Evolutionary conservation across 2,888 invertebrate genomes (phyloP).

Genomic region (Brachycybe producta): DNA sequence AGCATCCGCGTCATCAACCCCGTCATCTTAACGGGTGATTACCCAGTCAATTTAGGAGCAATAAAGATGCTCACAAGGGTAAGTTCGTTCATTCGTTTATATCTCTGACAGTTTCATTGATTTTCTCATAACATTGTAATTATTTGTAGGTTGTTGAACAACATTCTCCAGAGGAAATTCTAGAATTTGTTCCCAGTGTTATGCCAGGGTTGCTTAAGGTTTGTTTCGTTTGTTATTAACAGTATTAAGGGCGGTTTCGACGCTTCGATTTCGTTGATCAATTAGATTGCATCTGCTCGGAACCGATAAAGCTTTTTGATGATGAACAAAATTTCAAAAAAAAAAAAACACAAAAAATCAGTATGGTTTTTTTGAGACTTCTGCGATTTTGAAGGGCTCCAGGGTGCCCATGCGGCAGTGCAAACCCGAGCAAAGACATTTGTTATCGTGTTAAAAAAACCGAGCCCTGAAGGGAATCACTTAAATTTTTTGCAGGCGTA

Average conservation of each 20-base stretch:
- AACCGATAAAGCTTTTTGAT: no score
- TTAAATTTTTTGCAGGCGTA: conserved; percentile 59
- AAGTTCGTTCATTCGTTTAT: conserved; percentile 5
- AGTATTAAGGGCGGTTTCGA: no score
- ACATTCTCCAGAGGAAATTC: conserved; percentile 56
- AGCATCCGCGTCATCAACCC: conserved; percentile 63
- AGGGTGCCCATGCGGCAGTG: no score
- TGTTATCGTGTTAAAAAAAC: no score
- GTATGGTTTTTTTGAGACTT: not conserved
- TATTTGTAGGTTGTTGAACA: conserved; percentile 49
- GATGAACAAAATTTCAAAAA: not conserved
- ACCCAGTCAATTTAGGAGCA: conserved; percentile 78
- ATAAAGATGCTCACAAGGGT: conserved; percentile 67
- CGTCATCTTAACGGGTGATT: conserved; percentile 73
- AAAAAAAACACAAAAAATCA: not conserved
- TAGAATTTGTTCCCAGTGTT: conserved; percentile 54
- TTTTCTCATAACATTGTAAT: not conserved
- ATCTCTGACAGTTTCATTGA: not conserved
- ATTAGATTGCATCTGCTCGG: no score
- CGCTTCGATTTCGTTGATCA: no score
- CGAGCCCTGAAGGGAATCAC: no score
- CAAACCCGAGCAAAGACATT: no score
- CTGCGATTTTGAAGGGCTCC: no score
- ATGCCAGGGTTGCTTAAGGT: conserved; percentile 83
- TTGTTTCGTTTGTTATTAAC: no score